Conservation (phyloP, 64 coral and sea anemone genomes). For the Porites lutea region DNA sequence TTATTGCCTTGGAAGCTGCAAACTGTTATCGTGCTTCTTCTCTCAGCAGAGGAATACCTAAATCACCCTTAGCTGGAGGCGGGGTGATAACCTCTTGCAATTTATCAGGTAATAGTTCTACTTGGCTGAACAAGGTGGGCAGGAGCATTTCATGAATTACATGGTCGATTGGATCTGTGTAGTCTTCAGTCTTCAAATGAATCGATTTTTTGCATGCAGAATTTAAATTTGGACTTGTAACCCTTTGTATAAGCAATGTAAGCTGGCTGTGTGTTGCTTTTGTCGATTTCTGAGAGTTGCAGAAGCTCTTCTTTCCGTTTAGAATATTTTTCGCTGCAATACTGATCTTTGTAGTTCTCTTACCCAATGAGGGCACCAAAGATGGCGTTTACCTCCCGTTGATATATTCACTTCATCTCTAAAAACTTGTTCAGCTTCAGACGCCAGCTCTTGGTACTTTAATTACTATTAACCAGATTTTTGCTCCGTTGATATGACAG, state of each 20-base stretch:
- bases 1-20: constrained; percentile 1
- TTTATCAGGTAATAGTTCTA: background rate
- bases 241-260: constrained; percentile 12
- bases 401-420: constrained; percentile 21
- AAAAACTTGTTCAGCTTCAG: background rate
- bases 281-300: background rate
- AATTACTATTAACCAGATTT: background rate
- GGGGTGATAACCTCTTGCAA: background rate
- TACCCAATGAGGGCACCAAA: background rate
- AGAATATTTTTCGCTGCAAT: background rate
- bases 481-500: background rate
- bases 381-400: constrained; percentile 31
- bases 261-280: background rate
- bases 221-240: background rate
- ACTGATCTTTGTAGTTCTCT: constrained; percentile 5
- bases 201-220: constrained; percentile 5
- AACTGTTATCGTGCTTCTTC: background rate
- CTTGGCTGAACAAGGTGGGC: constrained; percentile 17
- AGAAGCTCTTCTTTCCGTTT: constrained; percentile 10
- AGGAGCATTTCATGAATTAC: background rate
- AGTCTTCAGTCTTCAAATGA: constrained; percentile 11
- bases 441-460: background rate
- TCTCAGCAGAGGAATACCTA: background rate
- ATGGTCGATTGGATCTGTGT: background rate
- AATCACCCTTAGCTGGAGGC: background rate